Conservation (phyloP, 2,797 vertebrate genomes). For the Microctenopoma stevenorrisi region DNA sequence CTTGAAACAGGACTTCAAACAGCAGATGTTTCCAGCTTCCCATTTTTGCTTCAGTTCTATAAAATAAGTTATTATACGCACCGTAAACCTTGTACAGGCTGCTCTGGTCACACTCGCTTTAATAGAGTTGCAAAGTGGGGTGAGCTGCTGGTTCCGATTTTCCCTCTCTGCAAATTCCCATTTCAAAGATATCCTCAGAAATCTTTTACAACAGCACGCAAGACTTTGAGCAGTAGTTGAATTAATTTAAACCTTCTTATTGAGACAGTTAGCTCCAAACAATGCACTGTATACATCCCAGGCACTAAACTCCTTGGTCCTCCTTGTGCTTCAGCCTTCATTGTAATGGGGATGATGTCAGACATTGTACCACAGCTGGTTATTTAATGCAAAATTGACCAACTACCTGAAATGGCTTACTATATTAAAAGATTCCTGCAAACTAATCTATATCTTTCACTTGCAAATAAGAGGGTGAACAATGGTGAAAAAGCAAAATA, state of each 20-base stretch:
- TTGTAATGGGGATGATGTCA: neutral
- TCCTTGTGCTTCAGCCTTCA: too few species aligned
- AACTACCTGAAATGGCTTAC: neutral
- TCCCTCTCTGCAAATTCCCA: neutral
- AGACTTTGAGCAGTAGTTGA: neutral
- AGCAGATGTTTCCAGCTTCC: neutral
- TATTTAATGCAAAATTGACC: neutral
- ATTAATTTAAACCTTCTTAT: neutral
- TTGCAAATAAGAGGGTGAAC: too few species aligned
- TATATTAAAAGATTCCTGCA: neutral
- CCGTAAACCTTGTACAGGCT: neutral
- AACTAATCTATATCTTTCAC: too few species aligned
- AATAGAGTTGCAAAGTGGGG: too few species aligned
- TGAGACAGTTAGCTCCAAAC: neutral
- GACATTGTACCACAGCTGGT: neutral
- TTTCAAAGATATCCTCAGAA: neutral
- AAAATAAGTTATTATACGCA: neutral
- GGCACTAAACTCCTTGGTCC: neutral
- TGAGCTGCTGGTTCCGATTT: neutral
- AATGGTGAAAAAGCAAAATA: conserved; percentile 4
- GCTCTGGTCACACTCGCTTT: neutral
- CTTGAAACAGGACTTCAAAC: conserved; percentile 20
- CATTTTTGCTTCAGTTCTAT: neutral
- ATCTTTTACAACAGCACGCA: neutral
- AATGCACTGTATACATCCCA: too few species aligned